Conservation (phyloP, 2,888 invertebrate genomes). For the Amblyjoppa fuscipennis region DNA sequence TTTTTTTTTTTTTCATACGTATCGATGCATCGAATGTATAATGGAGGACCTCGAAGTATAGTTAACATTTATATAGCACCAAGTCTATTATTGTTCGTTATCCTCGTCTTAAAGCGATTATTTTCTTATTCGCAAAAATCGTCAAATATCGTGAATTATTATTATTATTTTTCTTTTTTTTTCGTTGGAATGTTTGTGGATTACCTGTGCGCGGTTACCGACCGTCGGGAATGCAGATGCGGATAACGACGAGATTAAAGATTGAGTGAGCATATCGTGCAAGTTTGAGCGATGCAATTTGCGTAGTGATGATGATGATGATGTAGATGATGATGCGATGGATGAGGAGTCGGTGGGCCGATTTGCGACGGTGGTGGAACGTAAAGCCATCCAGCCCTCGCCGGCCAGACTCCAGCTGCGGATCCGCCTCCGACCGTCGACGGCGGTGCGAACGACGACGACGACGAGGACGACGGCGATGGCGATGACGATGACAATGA, state of each 20-base stretch:
- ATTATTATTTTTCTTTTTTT: slow-evolving; percentile 31
- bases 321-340: slow-evolving; percentile 73
- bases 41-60: slow-evolving; percentile 17
- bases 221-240: background rate
- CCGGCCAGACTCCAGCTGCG: slow-evolving; percentile 77
- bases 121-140: background rate
- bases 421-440: slow-evolving; percentile 41
- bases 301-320: slow-evolving; percentile 76
- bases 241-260: slow-evolving; percentile 72
- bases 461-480: slow-evolving; percentile 66
- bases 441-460: slow-evolving; percentile 71
- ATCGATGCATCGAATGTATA: slow-evolving; percentile 25
- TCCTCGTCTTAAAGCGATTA: slow-evolving; percentile 1
- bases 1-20: slow-evolving; percentile 1
- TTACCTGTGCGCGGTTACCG: slow-evolving; percentile 12
- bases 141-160: slow-evolving; percentile 9
- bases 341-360: slow-evolving; percentile 71
- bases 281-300: slow-evolving; percentile 82
- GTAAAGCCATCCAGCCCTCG: slow-evolving; percentile 80
- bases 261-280: slow-evolving; percentile 84
- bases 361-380: slow-evolving; percentile 75
- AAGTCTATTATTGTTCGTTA: slow-evolving; percentile 35
- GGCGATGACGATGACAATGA: slow-evolving; percentile 70
- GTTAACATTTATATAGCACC: slow-evolving; percentile 50
- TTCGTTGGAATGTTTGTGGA: slow-evolving; percentile 39